Evolutionary conservation across 2,888 invertebrate genomes (phyloP), one percentile per base, ranked within the genome.

Genomic region (Myopa tessellatipennis): DNA sequence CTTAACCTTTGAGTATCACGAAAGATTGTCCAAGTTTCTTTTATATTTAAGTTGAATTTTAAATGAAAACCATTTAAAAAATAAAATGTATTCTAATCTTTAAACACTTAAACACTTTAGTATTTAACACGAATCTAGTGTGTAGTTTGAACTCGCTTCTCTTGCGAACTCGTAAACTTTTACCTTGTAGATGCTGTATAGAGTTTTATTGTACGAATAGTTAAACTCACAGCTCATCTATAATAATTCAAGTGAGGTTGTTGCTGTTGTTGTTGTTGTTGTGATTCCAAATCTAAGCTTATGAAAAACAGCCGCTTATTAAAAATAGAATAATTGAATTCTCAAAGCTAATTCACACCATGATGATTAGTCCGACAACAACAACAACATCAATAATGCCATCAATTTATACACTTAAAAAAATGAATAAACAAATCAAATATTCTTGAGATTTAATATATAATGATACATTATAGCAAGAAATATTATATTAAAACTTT

Each of bases 301-400:
- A 55, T 55, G 5, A 55, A 55, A 55, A 55, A 55, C n/a, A 50
- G 26, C 12, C 61, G 61, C 18, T 26, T 45, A 69, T 69, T 69
- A 50, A 50, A 52, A 50, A 18, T 40, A 36, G 40, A 26, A 52
- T 69, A 69, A 69, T 69, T 69, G n/a, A 50, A 50, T 50, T 50
- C 45, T 45, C 18, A 68, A 68, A 40, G 45, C 67, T 36, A 65
- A 65, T 38, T 45, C 67, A 68, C 67, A 68, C 67, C 67, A 68
- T 26, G 45, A n/a, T 68, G 14, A 40, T 16, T 45, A n/a, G 40
- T 14, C 6, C 14, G 16, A 58, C 58, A 58, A n/a, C 12, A 58
- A 58, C 12, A 58, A 61, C 16, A 61, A 61, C 18, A 61, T 4
- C 5, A 61, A 6, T 26, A 61, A 55, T 16, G 55, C 10, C 45